Evolutionary conservation across 2,888 invertebrate species (phyloP).

Genomic region (Mechanitis messenoides): DNA sequence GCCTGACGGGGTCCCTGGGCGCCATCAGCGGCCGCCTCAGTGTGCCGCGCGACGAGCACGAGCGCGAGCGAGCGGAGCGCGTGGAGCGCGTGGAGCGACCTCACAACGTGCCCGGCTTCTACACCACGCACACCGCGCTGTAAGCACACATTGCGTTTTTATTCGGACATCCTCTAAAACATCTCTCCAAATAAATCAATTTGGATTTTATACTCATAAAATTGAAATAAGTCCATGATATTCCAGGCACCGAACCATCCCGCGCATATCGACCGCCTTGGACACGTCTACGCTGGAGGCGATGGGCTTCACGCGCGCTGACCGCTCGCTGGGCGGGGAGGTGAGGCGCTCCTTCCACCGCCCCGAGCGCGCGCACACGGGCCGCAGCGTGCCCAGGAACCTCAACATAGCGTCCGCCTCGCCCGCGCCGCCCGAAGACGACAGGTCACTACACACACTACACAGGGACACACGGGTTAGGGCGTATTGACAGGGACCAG

Average conservation of each 20-base stretch:
- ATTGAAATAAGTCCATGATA: background rate
- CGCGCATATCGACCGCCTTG: constrained; percentile 59
- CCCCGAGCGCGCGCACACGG: constrained; percentile 44
- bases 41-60: constrained; percentile 56
- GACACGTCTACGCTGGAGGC: constrained; percentile 47
- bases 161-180: background rate
- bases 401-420: constrained; percentile 60
- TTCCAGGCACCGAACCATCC: constrained; percentile 67
- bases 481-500: background rate
- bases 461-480: background rate
- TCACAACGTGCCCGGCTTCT: constrained; percentile 69
- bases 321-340: constrained; percentile 53
- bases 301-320: constrained; percentile 47
- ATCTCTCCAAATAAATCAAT: background rate
- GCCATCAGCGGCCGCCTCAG: constrained; percentile 63
- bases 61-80: constrained; percentile 38
- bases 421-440: constrained; percentile 15
- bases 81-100: constrained; percentile 48
- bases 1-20: constrained; percentile 68
- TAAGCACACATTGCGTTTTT: constrained; percentile 34
- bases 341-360: constrained; percentile 70
- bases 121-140: constrained; percentile 55
- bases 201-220: too few species aligned
- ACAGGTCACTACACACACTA: constrained; percentile 14
- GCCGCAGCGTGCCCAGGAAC: constrained; percentile 74